Evolutionary conservation across 2,888 invertebrate species (phyloP).

Genomic region (Pherbina coryleti): DNA sequence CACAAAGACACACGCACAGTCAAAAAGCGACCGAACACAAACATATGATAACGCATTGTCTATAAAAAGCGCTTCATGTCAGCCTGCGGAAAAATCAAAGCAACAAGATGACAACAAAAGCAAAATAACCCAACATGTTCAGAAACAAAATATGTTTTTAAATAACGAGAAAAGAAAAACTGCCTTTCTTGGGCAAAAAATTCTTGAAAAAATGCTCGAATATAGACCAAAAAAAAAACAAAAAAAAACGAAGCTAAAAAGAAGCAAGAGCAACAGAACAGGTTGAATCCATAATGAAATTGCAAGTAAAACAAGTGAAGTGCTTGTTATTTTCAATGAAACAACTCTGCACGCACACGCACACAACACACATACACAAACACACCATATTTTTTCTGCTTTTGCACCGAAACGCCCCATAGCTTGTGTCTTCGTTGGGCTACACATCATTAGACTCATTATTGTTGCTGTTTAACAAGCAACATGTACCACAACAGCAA

Average conservation of each 20-base stretch:
- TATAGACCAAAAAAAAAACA: background rate
- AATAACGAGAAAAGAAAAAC: background rate
- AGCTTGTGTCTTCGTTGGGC: background rate
- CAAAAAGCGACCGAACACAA: too few species aligned
- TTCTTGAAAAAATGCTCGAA: background rate
- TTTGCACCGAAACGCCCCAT: background rate
- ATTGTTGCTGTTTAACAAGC: background rate
- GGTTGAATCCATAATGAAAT: background rate
- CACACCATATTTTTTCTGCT: background rate
- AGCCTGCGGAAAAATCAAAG: background rate
- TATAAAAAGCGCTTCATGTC: background rate
- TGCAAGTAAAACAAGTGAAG: conserved; percentile 28
- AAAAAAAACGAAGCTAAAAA: background rate
- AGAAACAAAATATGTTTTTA: background rate
- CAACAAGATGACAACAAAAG: background rate
- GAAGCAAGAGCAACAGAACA: background rate
- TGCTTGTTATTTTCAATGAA: conserved; percentile 24
- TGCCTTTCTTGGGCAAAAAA: background rate
- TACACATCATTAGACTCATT: conserved; percentile 15
- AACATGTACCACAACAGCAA: background rate
- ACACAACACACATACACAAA: background rate
- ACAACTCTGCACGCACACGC: background rate
- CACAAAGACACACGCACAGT: background rate
- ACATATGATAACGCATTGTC: too few species aligned
- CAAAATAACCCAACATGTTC: background rate